Evolutionary conservation across 2,113 vertebrate genomes (phyloP).

Genomic region (Coptodon bakossiorum): DNA sequence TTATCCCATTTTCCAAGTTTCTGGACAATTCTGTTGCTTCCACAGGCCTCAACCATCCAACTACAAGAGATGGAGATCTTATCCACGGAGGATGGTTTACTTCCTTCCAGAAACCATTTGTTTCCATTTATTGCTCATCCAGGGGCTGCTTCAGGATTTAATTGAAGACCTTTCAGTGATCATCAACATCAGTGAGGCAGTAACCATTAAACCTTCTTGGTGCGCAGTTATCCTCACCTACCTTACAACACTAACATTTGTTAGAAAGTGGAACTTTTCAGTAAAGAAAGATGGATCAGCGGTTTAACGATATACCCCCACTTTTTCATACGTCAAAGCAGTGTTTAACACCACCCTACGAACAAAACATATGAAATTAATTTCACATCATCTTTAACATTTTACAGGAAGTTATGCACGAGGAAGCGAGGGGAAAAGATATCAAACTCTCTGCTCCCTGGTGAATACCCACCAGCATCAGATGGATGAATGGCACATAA

Average conservation of each 20-base stretch:
- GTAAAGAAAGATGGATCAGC: not conserved
- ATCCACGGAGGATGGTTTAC: not conserved
- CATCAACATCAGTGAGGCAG: not conserved
- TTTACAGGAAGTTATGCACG: not conserved
- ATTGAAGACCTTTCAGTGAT: conserved; percentile 12
- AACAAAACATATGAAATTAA: not conserved
- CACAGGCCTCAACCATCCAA: not conserved
- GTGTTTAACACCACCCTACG: not conserved
- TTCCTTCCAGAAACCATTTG: not conserved
- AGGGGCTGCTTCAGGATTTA: not conserved
- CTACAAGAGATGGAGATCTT: not conserved
- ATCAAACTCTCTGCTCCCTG: not conserved
- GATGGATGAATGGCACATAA: not conserved
- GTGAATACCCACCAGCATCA: not conserved
- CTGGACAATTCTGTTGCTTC: not conserved
- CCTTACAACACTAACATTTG: not conserved
- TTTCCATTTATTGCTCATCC: not conserved
- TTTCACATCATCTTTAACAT: not conserved
- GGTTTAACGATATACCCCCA: not conserved
- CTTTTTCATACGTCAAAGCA: not conserved
- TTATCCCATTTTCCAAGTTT: not conserved
- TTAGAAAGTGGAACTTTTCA: not conserved
- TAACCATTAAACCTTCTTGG: not conserved
- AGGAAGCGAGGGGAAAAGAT: not conserved
- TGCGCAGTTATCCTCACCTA: not conserved